phyloP scores from a whole-genome alignment of 2,797 vertebrate species.

The Brachyrhaphis roseni region DNA sequence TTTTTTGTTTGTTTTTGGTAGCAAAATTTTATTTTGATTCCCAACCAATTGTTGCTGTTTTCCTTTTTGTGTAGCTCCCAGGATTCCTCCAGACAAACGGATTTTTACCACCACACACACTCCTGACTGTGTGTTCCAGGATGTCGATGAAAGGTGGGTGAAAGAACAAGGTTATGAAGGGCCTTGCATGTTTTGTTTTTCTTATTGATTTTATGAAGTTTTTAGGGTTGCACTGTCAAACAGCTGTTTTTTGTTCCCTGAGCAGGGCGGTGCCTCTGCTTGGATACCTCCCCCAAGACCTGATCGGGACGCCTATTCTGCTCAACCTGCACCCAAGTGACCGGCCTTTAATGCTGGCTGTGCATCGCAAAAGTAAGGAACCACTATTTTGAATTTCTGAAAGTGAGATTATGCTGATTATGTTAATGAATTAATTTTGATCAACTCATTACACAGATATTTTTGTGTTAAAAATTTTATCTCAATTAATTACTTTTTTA shows the following conservation, averaged over 20 bases:
- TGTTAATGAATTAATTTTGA: neutral
- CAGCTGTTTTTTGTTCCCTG: constrained; percentile 8
- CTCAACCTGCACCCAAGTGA: constrained; percentile 92
- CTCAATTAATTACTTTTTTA: no score
- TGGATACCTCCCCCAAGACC: constrained; percentile 95
- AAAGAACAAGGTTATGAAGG: neutral
- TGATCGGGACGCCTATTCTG: constrained; percentile 91
- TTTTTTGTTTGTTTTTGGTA: no score
- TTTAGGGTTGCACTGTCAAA: neutral
- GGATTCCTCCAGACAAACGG: constrained; percentile 95
- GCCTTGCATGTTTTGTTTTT: neutral
- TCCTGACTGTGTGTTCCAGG: constrained; percentile 94
- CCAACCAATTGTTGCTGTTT: neutral
- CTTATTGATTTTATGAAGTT: neutral
- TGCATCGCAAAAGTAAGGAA: constrained; percentile 91
- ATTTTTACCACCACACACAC: constrained; percentile 98
- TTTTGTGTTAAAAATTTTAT: no score
- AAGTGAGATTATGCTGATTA: neutral
- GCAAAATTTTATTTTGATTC: neutral
- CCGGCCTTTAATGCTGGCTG: constrained; percentile 90
- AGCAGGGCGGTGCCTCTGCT: constrained; percentile 92
- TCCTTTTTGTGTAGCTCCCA: constrained; percentile 83
- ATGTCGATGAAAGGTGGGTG: constrained; percentile 92
- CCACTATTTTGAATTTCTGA: neutral
- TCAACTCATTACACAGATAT: neutral